These are phyloP conservation scores for Thermophis baileyi DNA, from an alignment of 2,113 vertebrate genomes.

Conservation along the genomic window DNA sequence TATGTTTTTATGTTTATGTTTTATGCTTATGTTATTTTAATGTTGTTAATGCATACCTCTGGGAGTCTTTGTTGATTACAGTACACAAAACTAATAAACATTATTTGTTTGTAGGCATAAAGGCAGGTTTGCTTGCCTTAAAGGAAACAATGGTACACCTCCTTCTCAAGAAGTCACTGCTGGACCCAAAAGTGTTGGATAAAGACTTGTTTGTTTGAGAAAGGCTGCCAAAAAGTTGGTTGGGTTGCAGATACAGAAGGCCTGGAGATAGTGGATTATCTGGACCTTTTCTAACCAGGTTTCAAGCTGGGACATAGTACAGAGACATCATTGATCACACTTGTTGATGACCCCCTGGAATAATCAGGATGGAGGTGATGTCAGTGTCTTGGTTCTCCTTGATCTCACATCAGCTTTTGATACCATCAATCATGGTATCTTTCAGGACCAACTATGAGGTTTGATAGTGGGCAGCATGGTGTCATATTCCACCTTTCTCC, in stretches of 20 bases:
- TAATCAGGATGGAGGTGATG: background rate
- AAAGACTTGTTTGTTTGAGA: background rate
- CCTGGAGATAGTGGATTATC: background rate
- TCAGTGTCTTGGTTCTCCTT: background rate
- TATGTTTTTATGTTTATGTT: background rate
- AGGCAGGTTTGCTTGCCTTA: background rate
- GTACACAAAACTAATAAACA: background rate
- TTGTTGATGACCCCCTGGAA: background rate
- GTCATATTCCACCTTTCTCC: background rate
- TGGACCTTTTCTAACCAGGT: background rate
- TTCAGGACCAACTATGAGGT: background rate
- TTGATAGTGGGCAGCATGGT: background rate
- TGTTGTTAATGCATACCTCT: background rate
- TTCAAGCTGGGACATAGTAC: background rate
- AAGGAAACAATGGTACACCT: background rate
- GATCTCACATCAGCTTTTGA: background rate
- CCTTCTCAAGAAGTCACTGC: background rate
- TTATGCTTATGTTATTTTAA: background rate
- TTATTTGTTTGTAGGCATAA: background rate
- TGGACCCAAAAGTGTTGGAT: background rate
- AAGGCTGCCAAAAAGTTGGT: background rate
- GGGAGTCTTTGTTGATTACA: background rate
- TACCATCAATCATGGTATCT: background rate
- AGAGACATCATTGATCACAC: background rate
- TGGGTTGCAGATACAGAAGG: background rate